Percentiles rank a stretch among this genome's conserved stretches.
phyloP scores from a whole-genome alignment of 2,113 vertebrate species.

The Motacilla alba region DNA sequence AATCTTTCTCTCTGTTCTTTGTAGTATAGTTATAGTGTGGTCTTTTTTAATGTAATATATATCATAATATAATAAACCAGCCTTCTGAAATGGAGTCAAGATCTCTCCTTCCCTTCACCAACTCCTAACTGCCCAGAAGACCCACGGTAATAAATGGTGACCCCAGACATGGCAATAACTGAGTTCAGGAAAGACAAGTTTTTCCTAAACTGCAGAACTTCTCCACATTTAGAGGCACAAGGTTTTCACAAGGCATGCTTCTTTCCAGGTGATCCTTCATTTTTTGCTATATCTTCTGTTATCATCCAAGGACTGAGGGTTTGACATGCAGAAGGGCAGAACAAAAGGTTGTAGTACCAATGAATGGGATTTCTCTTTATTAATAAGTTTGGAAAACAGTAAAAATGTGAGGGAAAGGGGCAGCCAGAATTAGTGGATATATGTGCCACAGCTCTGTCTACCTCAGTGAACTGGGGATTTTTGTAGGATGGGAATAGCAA shows the following conservation, averaged over 20 bases:
- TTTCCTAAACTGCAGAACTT: neutral
- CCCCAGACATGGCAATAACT: too few species aligned
- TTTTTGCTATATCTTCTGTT: neutral
- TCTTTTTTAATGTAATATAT: too few species aligned
- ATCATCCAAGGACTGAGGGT: neutral
- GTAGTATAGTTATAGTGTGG: too few species aligned
- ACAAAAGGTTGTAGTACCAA: accelerated
- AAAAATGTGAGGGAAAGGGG: neutral
- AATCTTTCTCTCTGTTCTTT: too few species aligned
- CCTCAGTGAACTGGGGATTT: neutral
- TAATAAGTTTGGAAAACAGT: neutral
- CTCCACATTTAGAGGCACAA: neutral
- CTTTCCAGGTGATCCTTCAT: neutral
- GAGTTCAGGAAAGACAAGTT: neutral
- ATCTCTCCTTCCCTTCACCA: too few species aligned
- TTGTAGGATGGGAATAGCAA: neutral
- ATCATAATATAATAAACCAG: too few species aligned
- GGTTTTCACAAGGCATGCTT: neutral
- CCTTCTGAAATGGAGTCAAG: too few species aligned
- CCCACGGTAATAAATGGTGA: too few species aligned
- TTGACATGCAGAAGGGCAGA: neutral
- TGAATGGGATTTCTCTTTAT: neutral
- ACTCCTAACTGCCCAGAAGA: too few species aligned
- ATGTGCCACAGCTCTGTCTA: neutral
- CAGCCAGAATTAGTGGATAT: neutral